These are phyloP conservation scores for Drosophila subsilvestris DNA, from an alignment of 2,888 invertebrate genomes.

Conservation along the genomic window DNA sequence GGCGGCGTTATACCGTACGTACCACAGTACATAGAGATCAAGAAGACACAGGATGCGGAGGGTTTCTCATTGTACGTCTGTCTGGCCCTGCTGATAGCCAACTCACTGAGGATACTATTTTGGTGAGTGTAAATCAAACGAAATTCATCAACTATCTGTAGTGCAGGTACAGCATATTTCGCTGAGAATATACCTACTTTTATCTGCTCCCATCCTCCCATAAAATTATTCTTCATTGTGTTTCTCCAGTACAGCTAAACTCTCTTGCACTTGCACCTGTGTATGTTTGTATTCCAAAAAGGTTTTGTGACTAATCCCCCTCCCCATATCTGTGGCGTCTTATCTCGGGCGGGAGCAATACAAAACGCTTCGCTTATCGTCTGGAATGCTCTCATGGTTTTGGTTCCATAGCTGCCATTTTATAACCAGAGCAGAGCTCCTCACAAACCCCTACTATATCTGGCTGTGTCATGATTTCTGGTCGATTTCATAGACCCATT, in stretches of 20 bases:
- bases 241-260: background rate
- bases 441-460: slow-evolving; percentile 13
- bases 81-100: slow-evolving; percentile 96
- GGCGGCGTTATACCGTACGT: slow-evolving; percentile 98
- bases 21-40: slow-evolving; percentile 97
- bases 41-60: slow-evolving; percentile 94
- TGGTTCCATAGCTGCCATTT: slow-evolving; percentile 27
- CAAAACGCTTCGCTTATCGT: slow-evolving; percentile 41
- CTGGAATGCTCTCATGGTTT: slow-evolving; percentile 27
- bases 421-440: slow-evolving; percentile 10
- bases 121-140: slow-evolving; percentile 88
- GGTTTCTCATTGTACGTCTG: slow-evolving; percentile 99
- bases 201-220: too few species aligned
- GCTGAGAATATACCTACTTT: too few species aligned
- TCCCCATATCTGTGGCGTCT: slow-evolving; percentile 32
- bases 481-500: slow-evolving; percentile 37
- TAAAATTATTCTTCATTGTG: too few species aligned
- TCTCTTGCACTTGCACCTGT: background rate
- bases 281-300: background rate
- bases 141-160: background rate
- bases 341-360: slow-evolving; percentile 45
- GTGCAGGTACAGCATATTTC: too few species aligned
- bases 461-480: slow-evolving; percentile 60
- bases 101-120: slow-evolving; percentile 98
- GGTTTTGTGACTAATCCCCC: slow-evolving; percentile 34